These are phyloP conservation scores for Columba guinea DNA, from an alignment of 2,797 vertebrate species.

Conservation along the genomic window DNA sequence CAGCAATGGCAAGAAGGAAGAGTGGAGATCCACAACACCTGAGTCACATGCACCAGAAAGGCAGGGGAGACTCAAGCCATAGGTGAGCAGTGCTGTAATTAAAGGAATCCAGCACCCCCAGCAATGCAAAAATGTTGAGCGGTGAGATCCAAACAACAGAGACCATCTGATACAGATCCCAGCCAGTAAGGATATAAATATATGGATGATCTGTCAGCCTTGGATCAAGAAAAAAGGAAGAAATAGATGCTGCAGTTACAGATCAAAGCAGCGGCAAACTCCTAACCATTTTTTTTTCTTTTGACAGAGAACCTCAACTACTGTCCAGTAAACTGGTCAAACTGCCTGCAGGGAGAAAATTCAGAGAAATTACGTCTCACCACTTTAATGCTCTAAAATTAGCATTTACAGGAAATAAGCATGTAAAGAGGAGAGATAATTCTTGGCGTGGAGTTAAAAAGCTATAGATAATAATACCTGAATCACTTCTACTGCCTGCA, in stretches of 20 bases:
- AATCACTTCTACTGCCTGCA: background rate
- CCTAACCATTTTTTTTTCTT: background rate
- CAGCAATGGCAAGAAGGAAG: background rate
- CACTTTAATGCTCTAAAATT: constrained; percentile 16
- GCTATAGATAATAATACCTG: background rate
- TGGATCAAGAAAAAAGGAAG: constrained; percentile 17
- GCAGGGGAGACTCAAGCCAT: background rate
- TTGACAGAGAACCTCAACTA: background rate
- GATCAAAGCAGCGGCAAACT: constrained; percentile 36
- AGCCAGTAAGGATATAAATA: background rate
- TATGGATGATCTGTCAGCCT: constrained; percentile 25
- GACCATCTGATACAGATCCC: background rate
- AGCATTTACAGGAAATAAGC: constrained; percentile 1
- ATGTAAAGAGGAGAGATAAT: background rate
- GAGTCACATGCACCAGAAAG: background rate
- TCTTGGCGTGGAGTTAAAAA: background rate
- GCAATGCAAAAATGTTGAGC: background rate
- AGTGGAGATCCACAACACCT: background rate
- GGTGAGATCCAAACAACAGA: background rate
- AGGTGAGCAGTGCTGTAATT: background rate
- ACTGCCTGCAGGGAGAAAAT: background rate
- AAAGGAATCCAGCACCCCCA: background rate
- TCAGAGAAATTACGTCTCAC: background rate
- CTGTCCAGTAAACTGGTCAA: background rate
- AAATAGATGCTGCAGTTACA: background rate